These are phyloP conservation scores for Acrobasis suavella DNA, from an alignment of 2,888 invertebrate species.

Conservation along the genomic window DNA sequence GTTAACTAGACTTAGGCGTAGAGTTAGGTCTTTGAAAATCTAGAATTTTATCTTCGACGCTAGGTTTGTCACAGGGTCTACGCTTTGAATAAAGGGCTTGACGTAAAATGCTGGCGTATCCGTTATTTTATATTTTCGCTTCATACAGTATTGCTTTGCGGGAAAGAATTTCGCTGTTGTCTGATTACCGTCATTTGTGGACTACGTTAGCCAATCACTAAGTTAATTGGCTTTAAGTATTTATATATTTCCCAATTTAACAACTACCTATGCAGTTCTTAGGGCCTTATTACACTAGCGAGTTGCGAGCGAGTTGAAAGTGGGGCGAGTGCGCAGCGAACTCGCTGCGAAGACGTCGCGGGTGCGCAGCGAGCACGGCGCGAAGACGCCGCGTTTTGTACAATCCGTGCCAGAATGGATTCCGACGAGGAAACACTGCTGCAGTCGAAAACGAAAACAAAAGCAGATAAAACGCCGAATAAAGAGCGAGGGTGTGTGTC, in stretches of 20 bases:
- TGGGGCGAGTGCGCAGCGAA: no score
- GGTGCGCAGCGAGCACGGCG: no score
- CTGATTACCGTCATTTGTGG: conserved; percentile 33
- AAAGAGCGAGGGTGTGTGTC: no score
- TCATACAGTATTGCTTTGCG: conserved; percentile 32
- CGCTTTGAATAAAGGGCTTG: conserved; percentile 46
- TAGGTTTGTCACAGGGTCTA: conserved; percentile 77
- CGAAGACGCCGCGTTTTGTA: no score
- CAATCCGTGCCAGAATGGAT: no score
- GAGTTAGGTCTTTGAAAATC: conserved; percentile 66
- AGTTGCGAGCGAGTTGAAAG: no score
- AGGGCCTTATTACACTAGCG: no score
- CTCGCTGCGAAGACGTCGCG: no score
- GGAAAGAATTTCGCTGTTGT: conserved; percentile 65
- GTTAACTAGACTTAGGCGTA: conserved; percentile 71
- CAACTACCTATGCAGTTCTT: background rate
- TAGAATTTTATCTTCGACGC: conserved; percentile 71
- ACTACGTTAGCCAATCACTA: conserved; percentile 36
- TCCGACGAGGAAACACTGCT: no score
- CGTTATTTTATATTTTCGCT: conserved; percentile 31
- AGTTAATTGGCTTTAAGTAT: background rate
- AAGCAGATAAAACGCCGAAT: no score
- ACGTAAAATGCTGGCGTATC: conserved; percentile 39
- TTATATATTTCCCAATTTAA: background rate
- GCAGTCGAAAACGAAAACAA: no score